Base-by-base conservation (phyloP, 2,888 invertebrate species). In the Apamea epomidion region DNA sequence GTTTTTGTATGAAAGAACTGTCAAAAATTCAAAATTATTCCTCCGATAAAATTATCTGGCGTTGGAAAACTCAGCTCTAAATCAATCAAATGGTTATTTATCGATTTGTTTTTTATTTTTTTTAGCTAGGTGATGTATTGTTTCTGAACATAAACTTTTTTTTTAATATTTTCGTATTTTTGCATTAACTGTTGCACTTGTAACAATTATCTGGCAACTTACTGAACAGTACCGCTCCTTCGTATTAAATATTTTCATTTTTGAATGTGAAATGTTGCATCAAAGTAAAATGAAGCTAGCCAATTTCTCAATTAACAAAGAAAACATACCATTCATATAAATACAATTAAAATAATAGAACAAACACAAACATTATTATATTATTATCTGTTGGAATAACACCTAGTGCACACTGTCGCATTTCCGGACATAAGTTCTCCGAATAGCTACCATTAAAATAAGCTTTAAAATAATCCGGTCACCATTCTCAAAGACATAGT, bases 381-480 rank as follows among this genome's bases (percentile, higher is more conserved):
- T 80, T 83, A 82, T 86, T 76, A 85, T 86, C 86, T 89, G 83
- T 86, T 71, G 74, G 74, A 83, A 77, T 86, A 85, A 85, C 86
- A 89, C 89, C 90, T 88, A 89, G 84, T 75, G 88, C 88, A 87
- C 82, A 88, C 85, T 88, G 89, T 89, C 87, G 87, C 88, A 90
- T 90, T 89, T 91, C 87, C 89, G 86, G 89, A 87, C 91, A 90
- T 92, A 91, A 91, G 87, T 91, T 91, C 85, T 88, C 87, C 82
- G 88, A 93, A 93, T 92, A 88, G 92, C 88, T 79, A 84, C 92
- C 91, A 93, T 94, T 94, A 94, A 93, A 93, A 92, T 93, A 90
- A 93, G 93, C 93, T 94, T 94, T 93, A 93, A 93, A 93, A 93
- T 94, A 94, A 94, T 94, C 93, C 92, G 86, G 90, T 88, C 88